A percentile compares a stretch with the other conserved stretches of the same genome.
phyloP scores from a whole-genome alignment of 2,797 vertebrate genomes.

The Phoebastria nigripes region DNA sequence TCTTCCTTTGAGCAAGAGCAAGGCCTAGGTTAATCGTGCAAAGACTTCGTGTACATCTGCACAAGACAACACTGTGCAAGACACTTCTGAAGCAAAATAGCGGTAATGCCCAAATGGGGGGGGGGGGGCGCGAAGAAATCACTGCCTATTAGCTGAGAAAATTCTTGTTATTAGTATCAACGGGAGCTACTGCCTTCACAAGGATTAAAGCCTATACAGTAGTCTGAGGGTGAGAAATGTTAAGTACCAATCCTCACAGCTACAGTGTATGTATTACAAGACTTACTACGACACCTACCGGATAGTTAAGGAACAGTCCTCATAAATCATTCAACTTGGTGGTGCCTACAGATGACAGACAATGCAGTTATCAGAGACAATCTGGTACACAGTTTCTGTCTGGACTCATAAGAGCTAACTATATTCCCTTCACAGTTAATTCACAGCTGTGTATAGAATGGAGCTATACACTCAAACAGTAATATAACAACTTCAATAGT shows the following conservation, averaged over 20 bases:
- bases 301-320: neutral
- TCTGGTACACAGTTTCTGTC: neutral
- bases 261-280: neutral
- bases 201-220: neutral
- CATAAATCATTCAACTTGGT: neutral
- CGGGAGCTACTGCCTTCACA: neutral
- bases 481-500: neutral
- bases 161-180: neutral
- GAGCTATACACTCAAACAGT: neutral
- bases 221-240: neutral
- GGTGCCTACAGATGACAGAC: neutral
- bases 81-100: neutral
- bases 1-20: neutral
- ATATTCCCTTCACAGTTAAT: neutral
- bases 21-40: neutral
- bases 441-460: neutral
- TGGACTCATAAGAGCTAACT: neutral
- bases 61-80: neutral
- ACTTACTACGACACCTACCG: constrained; percentile 51
- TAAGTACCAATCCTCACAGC: neutral
- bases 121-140: neutral
- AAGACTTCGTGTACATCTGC: neutral
- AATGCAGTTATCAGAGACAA: neutral
- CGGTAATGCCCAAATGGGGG: neutral
- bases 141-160: neutral